These are phyloP conservation scores for Meghimatium bilineatum DNA, from an alignment of 2,888 invertebrate species.

Conservation along the genomic window DNA sequence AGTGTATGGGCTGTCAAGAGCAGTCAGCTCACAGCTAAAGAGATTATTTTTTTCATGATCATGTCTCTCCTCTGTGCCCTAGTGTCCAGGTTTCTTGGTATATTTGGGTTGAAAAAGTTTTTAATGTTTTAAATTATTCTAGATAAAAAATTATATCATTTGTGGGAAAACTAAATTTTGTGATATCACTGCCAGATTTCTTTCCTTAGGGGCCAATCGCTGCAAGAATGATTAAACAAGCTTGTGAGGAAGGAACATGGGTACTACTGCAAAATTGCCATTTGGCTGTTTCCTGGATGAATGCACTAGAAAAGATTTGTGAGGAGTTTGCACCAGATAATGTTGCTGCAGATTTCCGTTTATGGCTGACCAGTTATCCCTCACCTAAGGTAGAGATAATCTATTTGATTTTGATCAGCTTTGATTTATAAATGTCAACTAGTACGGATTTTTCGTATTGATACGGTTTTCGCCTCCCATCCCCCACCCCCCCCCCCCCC, in stretches of 20 bases:
- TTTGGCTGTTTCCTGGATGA: conserved; percentile 96
- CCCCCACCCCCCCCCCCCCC: too few relatives aligned
- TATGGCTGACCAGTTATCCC: conserved; percentile 95
- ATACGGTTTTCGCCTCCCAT: too few relatives aligned
- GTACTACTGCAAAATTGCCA: conserved; percentile 97
- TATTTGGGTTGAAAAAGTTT: too few relatives aligned
- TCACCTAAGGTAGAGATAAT: conserved; percentile 82
- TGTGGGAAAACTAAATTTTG: neutral
- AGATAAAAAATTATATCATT: neutral
- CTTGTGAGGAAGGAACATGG: conserved; percentile 91
- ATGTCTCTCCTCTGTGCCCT: too few relatives aligned
- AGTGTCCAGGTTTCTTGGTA: too few relatives aligned
- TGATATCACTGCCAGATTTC: neutral
- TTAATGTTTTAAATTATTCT: neutral
- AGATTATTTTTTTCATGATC: too few relatives aligned
- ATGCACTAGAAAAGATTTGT: conserved; percentile 91
- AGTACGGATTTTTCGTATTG: too few relatives aligned
- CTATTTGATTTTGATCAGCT: too few relatives aligned
- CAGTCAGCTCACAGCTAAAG: too few relatives aligned
- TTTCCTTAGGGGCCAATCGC: conserved; percentile 80
- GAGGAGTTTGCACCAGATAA: conserved; percentile 87
- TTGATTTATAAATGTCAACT: too few relatives aligned
- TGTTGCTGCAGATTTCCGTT: conserved; percentile 91
- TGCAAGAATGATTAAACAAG: conserved; percentile 89
- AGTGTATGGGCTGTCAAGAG: too few relatives aligned